These are phyloP conservation scores for Hippocampus barbouri DNA, from an alignment of 2,113 vertebrate species.

Conservation along the genomic window DNA sequence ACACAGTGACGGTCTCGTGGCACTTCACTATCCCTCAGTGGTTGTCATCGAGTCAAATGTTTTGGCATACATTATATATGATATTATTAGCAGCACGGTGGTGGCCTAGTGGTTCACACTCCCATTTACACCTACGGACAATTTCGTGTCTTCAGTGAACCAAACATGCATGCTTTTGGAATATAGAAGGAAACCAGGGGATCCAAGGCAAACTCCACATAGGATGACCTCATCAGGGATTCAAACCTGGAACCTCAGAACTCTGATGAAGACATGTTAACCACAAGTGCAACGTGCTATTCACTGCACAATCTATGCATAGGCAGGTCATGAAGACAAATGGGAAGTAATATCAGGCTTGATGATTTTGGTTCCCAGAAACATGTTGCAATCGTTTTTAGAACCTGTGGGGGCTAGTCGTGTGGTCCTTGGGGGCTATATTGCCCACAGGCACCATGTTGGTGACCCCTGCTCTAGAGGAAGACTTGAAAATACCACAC, in stretches of 20 bases:
- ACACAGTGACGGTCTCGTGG: constrained; percentile 46
- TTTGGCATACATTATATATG: neutral
- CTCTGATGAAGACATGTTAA: neutral
- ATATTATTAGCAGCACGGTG: constrained; percentile 18
- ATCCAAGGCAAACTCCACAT: neutral
- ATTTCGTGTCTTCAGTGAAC: neutral
- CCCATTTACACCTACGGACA: neutral
- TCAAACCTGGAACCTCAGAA: neutral
- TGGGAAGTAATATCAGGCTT: too few species aligned
- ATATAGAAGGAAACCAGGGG: neutral
- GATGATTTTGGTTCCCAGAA: too few species aligned
- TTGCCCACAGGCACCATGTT: too few species aligned
- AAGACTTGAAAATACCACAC: neutral
- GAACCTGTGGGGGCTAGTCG: too few species aligned
- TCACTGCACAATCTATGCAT: too few species aligned
- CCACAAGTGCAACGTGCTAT: too few species aligned
- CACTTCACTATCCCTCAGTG: constrained; percentile 39
- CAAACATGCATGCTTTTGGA: neutral
- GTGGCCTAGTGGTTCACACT: constrained; percentile 13
- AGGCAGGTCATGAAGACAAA: too few species aligned
- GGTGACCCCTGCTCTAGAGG: too few species aligned
- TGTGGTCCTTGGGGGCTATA: too few species aligned
- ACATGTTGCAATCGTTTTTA: too few species aligned
- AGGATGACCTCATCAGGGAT: neutral
- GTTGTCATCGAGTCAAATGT: constrained; percentile 19